A percentile compares a stretch with the other conserved stretches of the same genome.
phyloP scores from a whole-genome alignment of 2,113 vertebrate genomes.

The Hemicordylus capensis region DNA sequence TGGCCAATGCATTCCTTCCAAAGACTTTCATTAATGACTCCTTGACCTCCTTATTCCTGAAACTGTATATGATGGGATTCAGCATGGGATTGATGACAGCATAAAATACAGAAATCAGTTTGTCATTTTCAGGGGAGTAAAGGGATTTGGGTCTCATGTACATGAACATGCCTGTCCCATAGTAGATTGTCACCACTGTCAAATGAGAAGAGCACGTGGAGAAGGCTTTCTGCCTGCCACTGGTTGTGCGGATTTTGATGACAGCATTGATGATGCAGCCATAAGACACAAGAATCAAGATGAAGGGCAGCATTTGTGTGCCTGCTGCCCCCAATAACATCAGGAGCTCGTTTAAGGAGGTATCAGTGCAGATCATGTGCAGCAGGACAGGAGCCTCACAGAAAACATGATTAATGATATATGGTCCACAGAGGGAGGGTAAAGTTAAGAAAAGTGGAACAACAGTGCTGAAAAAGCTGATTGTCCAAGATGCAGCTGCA shows the following conservation, averaged over 20 bases:
- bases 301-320: constrained; percentile 20
- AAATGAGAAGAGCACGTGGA: constrained; percentile 45
- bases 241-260: constrained; percentile 15
- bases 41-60: constrained; percentile 46
- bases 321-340: constrained; percentile 6
- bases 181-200: constrained; percentile 38
- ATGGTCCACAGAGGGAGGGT: constrained; percentile 16
- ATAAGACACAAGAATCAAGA: constrained; percentile 36
- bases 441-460: neutral
- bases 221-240: constrained; percentile 34
- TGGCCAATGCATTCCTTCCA: neutral
- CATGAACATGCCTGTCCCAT: constrained; percentile 34
- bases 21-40: neutral
- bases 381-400: constrained; percentile 49
- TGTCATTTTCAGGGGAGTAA: constrained; percentile 20
- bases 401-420: constrained; percentile 33
- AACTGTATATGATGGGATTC: constrained; percentile 48
- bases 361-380: constrained; percentile 37
- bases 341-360: constrained; percentile 22
- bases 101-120: constrained; percentile 34
- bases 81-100: constrained; percentile 26
- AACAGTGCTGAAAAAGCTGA: neutral
- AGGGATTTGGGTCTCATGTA: constrained; percentile 37
- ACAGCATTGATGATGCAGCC: constrained; percentile 29
- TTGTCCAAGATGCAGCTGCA: constrained; percentile 11